Evolutionary conservation across 1,140 invertebrate species (phyloP).

Genomic region (Amyelois transitella): DNA sequence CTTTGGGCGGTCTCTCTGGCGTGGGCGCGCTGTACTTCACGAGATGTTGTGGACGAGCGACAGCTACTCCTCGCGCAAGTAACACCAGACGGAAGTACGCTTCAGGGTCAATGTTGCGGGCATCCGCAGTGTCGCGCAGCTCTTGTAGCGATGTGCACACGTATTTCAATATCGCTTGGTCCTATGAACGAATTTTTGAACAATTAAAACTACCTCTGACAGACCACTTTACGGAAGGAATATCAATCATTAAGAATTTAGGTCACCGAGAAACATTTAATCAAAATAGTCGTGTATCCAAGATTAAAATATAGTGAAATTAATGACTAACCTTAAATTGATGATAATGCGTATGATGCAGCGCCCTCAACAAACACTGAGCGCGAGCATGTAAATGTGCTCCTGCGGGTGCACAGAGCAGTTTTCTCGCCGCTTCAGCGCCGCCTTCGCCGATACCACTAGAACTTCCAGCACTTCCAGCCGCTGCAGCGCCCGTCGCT

Average conservation of each 20-base stretch:
- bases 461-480: conserved; percentile 14
- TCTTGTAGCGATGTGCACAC: conserved; percentile 82
- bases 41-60: conserved; percentile 87
- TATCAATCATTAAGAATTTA: too few species aligned
- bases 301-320: background rate
- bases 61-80: conserved; percentile 89
- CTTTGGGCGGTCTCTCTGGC: conserved; percentile 41
- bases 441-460: conserved; percentile 30
- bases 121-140: conserved; percentile 77
- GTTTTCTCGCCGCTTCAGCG: conserved; percentile 76
- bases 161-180: conserved; percentile 85
- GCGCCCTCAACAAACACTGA: conserved; percentile 85
- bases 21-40: conserved; percentile 83
- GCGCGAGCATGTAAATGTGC: conserved; percentile 85
- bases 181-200: too few species aligned
- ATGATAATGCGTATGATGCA: conserved; percentile 89
- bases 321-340: conserved; percentile 81
- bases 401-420: conserved; percentile 90
- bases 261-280: too few species aligned
- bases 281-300: too few species aligned
- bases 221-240: too few species aligned
- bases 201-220: too few species aligned
- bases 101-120: conserved; percentile 88
- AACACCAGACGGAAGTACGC: conserved; percentile 91
- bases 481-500: conserved; percentile 21